A percentile compares a stretch with the other conserved stretches of the same genome.
Conservation (phyloP, 2,113 vertebrate species). For the Callipepla squamata region DNA sequence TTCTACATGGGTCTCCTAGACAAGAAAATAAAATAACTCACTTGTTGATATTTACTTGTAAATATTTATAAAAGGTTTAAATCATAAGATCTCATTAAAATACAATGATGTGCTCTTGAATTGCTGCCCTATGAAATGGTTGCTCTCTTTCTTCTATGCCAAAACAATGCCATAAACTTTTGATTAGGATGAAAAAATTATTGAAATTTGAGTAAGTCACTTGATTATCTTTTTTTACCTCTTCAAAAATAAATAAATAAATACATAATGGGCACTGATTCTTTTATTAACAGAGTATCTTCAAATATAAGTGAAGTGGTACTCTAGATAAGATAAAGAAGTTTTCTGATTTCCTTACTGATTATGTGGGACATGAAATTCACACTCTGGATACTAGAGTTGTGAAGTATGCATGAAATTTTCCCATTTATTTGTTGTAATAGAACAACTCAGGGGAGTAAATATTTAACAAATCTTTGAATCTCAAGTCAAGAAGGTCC, state of each 20-base stretch:
- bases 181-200: constrained; percentile 67
- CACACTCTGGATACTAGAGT: not conserved
- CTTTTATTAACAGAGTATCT: not conserved
- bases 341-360: not conserved
- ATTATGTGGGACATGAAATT: not conserved
- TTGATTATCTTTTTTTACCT: constrained; percentile 23
- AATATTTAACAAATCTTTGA: not conserved
- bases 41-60: not conserved
- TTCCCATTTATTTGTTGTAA: not conserved
- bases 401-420: not conserved
- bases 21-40: not conserved
- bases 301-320: not conserved
- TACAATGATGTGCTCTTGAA: constrained; percentile 53
- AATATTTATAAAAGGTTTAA: constrained; percentile 49
- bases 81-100: constrained; percentile 78
- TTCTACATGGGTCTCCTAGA: not conserved
- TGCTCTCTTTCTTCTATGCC: constrained; percentile 40
- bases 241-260: not conserved
- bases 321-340: not conserved
- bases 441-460: not conserved
- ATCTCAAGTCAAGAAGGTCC: not conserved
- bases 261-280: not conserved
- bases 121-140: constrained; percentile 45
- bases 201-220: constrained; percentile 38
- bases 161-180: constrained; percentile 58